These are phyloP conservation scores for Spinus olivaceus DNA, from an alignment of 2,797 vertebrate genomes.

Conservation along the genomic window DNA sequence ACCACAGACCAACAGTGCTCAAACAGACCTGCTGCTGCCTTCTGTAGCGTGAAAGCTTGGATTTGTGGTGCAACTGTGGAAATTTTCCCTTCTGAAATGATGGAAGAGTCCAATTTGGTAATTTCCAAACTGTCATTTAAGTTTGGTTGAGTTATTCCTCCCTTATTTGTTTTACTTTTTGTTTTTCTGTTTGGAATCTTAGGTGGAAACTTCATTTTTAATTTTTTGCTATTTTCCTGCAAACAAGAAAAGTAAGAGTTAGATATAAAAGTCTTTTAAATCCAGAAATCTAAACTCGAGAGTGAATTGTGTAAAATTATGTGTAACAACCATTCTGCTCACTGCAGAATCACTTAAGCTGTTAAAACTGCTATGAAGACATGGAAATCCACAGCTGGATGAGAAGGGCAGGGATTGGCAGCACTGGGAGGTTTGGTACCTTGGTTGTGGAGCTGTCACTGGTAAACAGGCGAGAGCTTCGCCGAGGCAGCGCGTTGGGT, in stretches of 20 bases:
- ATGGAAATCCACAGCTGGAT: accelerated
- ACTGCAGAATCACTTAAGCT: not conserved
- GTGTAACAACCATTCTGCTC: not conserved
- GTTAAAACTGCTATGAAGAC: accelerated
- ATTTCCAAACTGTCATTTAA: constrained; percentile 96
- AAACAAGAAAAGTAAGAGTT: not conserved
- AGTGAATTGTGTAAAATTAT: accelerated
- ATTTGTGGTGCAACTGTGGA: constrained; percentile 86
- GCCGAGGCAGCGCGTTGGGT: constrained; percentile 92
- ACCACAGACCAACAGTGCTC: not conserved
- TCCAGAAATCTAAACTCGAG: not conserved
- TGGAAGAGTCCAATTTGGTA: constrained; percentile 88
- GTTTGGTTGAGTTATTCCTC: constrained; percentile 88
- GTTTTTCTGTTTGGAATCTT: constrained; percentile 98
- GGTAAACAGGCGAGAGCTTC: constrained; percentile 94
- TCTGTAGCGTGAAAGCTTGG: constrained; percentile 88
- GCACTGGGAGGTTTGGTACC: constrained; percentile 71
- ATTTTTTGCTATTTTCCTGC: constrained; percentile 98
- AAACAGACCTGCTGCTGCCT: constrained; percentile 90
- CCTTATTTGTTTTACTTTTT: constrained; percentile 94
- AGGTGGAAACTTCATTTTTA: constrained; percentile 99
- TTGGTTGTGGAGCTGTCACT: constrained; percentile 98
- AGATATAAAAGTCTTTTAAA: not conserved
- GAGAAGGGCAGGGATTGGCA: not conserved
- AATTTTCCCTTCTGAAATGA: constrained; percentile 85